Conservation (phyloP, 2,797 vertebrate species). For the Acipenser transmontanus region DNA sequence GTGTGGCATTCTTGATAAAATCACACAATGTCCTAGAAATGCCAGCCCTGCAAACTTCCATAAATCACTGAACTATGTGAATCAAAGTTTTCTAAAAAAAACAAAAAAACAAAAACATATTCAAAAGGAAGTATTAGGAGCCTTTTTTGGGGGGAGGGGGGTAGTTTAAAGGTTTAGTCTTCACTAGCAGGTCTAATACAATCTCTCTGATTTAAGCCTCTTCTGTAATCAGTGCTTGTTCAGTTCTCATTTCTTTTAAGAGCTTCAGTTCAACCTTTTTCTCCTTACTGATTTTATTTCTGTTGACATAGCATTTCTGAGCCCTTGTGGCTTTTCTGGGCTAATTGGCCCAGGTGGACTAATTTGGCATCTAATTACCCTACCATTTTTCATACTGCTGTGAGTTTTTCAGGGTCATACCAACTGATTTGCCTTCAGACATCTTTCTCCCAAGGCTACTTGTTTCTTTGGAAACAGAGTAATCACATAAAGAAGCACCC, state of each 20-base stretch:
- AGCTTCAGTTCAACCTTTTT: conserved; percentile 39
- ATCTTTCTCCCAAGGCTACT: conserved; percentile 11
- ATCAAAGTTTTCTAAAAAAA: conserved; percentile 62
- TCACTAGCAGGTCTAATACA: conserved; percentile 50
- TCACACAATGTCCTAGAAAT: background rate
- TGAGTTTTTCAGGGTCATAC: no score
- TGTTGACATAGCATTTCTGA: conserved; percentile 68
- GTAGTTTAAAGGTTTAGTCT: conserved; percentile 70
- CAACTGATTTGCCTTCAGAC: conserved; percentile 8
- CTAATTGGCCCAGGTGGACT: conserved; percentile 77
- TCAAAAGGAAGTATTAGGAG: conserved; percentile 61
- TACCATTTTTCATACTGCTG: conserved; percentile 44
- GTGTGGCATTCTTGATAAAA: background rate
- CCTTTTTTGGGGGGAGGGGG: conserved; percentile 44
- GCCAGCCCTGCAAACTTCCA: conserved; percentile 35
- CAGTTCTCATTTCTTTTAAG: conserved; percentile 26
- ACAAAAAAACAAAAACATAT: conserved; percentile 67
- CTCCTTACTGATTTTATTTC: conserved; percentile 57
- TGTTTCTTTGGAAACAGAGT: background rate
- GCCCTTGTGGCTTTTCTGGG: conserved; percentile 57
- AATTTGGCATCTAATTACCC: conserved; percentile 68
- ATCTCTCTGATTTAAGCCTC: conserved; percentile 61
- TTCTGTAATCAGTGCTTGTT: conserved; percentile 59
- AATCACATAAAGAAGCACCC: background rate
- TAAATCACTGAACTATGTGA: conserved; percentile 43